Conservation (phyloP, 2,797 vertebrate genomes). For the Tenualosa ilisha region DNA sequence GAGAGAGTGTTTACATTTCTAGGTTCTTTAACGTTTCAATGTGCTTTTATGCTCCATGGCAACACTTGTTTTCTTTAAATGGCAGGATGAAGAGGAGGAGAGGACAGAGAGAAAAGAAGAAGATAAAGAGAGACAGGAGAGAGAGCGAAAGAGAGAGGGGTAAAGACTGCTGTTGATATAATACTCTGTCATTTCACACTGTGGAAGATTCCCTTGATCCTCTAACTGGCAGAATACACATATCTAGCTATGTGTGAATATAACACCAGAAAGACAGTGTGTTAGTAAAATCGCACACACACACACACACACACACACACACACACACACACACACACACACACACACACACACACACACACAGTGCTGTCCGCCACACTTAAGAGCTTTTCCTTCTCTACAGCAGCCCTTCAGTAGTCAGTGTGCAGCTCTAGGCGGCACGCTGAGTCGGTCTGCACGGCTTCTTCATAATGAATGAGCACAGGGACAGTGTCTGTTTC, state of each 20-base stretch:
- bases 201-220: background rate
- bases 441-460: background rate
- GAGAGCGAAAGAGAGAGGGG: constrained; percentile 14
- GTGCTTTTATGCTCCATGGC: too few species aligned
- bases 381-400: background rate
- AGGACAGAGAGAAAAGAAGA: background rate
- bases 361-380: background rate
- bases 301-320: constrained; percentile 18
- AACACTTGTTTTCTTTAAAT: too few species aligned
- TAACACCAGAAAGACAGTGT: background rate
- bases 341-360: background rate
- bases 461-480: background rate
- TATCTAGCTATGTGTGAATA: background rate
- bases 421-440: background rate
- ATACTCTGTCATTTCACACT: background rate
- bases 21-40: too few species aligned
- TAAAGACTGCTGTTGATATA: background rate
- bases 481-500: background rate
- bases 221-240: background rate
- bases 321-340: background rate
- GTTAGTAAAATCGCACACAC: background rate
- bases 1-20: background rate
- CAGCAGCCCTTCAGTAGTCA: background rate
- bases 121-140: constrained; percentile 12
- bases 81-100: too few species aligned